Percentiles rank a stretch among this genome's conserved stretches.
Conservation (phyloP, 2,113 vertebrate species). For the Mohoua ochrocephala region DNA sequence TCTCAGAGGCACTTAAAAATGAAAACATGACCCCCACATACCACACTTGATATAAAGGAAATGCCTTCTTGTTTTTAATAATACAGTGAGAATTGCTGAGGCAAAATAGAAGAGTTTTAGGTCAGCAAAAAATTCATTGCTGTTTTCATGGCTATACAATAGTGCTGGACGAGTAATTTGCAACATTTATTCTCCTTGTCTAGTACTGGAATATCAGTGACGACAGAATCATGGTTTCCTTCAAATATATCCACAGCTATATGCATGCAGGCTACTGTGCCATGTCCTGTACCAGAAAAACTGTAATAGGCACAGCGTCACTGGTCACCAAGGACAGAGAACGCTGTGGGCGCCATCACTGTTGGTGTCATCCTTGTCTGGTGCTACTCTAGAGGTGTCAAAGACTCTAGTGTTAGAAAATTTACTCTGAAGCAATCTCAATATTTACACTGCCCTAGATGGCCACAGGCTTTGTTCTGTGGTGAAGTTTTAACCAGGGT, state of each 20-base stretch:
- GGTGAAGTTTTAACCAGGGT: background rate
- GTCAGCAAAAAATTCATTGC: background rate
- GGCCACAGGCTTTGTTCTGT: background rate
- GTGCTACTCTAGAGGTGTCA: background rate
- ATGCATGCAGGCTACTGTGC: background rate
- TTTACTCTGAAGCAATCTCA: background rate
- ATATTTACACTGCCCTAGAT: background rate
- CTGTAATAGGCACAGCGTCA: accelerated
- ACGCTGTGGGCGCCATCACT: accelerated
- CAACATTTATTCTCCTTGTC: background rate
- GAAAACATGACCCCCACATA: background rate
- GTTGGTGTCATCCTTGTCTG: background rate
- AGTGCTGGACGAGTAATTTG: background rate
- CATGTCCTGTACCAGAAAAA: background rate
- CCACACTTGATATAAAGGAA: background rate
- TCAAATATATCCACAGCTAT: background rate
- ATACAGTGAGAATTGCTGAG: background rate
- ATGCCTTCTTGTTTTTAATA: background rate
- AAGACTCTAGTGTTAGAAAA: background rate
- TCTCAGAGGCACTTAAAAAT: background rate
- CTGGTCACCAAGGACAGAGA: background rate
- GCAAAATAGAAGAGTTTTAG: background rate
- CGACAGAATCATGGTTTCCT: background rate
- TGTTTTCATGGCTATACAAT: background rate
- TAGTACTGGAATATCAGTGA: background rate